Conservation (phyloP, 2,888 invertebrate genomes). For the Lasioglossum pauxillum region DNA sequence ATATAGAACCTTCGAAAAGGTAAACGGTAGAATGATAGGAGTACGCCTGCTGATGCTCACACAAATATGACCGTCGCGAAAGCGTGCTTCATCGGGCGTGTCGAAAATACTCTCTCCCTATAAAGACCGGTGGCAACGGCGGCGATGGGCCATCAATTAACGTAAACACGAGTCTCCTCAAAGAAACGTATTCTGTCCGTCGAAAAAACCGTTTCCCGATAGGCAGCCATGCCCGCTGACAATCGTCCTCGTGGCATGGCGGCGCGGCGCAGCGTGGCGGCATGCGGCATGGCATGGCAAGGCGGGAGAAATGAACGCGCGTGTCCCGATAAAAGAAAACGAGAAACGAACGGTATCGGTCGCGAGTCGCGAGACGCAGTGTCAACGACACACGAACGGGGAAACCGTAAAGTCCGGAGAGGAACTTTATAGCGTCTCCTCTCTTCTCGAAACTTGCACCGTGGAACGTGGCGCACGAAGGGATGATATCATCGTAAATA, state of each 20-base stretch:
- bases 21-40: too few species aligned
- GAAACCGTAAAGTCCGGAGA: slow-evolving; percentile 58
- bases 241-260: not conserved
- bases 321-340: slow-evolving; percentile 64
- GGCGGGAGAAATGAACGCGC: slow-evolving; percentile 41
- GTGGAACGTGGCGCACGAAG: not conserved
- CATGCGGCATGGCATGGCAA: not conserved
- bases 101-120: not conserved
- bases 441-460: not conserved
- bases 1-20: too few species aligned
- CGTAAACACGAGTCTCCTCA: not conserved
- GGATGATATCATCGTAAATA: slow-evolving; percentile 21
- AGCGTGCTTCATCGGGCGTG: not conserved
- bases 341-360: slow-evolving; percentile 74
- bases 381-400: slow-evolving; percentile 68
- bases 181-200: not conserved
- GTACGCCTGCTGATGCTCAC: not conserved
- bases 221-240: slow-evolving; percentile 7
- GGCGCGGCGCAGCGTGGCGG: too few species aligned
- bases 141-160: not conserved
- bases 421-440: slow-evolving; percentile 35
- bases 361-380: slow-evolving; percentile 48
- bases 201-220: slow-evolving; percentile 20
- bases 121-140: slow-evolving; percentile 1
- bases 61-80: not conserved